Conservation (phyloP, 2,797 vertebrate genomes). For the Cryptoprocta ferox region DNA sequence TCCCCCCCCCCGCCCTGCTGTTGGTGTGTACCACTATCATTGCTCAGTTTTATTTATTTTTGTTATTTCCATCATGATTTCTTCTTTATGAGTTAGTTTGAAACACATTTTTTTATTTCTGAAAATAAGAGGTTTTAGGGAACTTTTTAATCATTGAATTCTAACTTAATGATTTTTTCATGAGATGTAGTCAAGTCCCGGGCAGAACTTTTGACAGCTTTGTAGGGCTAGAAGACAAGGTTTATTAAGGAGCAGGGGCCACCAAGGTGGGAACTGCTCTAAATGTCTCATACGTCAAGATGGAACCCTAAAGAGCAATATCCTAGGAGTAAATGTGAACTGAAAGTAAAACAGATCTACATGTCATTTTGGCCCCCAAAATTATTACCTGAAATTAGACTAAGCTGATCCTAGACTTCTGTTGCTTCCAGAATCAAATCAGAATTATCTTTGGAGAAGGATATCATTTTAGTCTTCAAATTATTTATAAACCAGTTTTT, state of each 20-base stretch:
- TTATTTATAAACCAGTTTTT: constrained; percentile 33
- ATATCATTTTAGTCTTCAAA: neutral
- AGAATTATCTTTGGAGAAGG: constrained; percentile 18
- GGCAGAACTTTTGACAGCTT: neutral
- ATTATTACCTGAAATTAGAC: neutral
- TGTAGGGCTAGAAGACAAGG: neutral
- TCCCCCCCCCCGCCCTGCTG: neutral
- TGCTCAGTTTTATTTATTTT: neutral
- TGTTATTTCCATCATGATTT: neutral
- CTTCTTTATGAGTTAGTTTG: neutral
- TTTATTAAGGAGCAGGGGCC: neutral
- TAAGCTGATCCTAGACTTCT: neutral
- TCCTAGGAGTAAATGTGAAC: neutral
- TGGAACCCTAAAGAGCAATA: neutral
- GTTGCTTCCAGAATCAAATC: neutral
- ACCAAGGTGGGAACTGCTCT: neutral
- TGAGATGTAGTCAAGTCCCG: neutral
- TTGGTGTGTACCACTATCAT: neutral
- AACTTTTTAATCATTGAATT: neutral
- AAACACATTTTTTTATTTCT: neutral
- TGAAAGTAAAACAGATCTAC: neutral
- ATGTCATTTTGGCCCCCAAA: neutral
- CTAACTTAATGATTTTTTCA: constrained; percentile 1
- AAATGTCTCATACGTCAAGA: neutral
- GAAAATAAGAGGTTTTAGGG: neutral